These are phyloP conservation scores for Lonchura striata DNA, from an alignment of 2,113 vertebrate species.

Conservation along the genomic window DNA sequence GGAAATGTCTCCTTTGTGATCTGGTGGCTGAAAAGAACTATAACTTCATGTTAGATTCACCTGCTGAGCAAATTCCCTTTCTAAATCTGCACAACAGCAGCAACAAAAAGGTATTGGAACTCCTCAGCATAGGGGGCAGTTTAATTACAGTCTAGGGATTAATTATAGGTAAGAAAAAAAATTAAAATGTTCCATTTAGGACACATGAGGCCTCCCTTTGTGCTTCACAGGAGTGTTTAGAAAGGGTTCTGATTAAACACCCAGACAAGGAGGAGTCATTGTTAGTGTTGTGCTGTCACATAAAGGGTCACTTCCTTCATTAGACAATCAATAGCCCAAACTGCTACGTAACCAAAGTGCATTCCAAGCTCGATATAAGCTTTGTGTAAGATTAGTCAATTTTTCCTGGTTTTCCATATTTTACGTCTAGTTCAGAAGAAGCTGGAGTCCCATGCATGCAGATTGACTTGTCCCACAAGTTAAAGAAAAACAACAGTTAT, in stretches of 20 bases:
- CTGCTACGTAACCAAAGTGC: not conserved
- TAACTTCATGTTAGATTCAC: not conserved
- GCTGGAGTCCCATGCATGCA: accelerated
- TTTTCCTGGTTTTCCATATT: not conserved
- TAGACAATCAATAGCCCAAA: not conserved
- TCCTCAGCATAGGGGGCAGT: not conserved
- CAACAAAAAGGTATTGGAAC: not conserved
- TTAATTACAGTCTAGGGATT: conserved; percentile 19
- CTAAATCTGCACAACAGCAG: not conserved
- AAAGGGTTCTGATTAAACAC: not conserved
- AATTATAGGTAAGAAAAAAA: conserved; percentile 6
- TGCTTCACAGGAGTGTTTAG: not conserved
- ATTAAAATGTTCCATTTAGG: not conserved
- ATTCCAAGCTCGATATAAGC: accelerated
- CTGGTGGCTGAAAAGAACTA: not conserved
- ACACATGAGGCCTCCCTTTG: not conserved
- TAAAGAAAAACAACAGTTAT: not conserved
- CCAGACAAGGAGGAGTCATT: not conserved
- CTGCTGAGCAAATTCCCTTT: not conserved
- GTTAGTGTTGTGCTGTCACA: not conserved
- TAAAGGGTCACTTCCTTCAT: not conserved
- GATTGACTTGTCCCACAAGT: not conserved
- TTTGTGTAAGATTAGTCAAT: not conserved
- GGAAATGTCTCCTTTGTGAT: not conserved
- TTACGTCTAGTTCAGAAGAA: not conserved